Evolutionary conservation across 2,113 vertebrate species (phyloP), one percentile per base, ranked within the genome.

Genomic region (Arizona elegans): DNA sequence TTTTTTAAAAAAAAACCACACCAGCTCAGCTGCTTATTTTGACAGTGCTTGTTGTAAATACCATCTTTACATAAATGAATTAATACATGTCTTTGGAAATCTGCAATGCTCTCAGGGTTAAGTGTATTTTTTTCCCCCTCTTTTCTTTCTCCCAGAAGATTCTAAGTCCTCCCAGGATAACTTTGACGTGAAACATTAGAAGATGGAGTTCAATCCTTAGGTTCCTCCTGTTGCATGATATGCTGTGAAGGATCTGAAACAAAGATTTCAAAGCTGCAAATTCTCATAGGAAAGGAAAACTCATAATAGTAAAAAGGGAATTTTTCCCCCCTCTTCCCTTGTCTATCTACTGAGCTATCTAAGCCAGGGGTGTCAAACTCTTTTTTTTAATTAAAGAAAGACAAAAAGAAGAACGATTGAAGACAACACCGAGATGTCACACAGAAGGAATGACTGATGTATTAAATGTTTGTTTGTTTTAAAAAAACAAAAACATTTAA

Each of bases 41-140:
- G 88, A 93, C 86, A 92, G 90, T 90, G 86, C 91, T 85, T 94
- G 1, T 95, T 94, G 1, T 95, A 95, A 87, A 87, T 89, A 96
- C 93, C 8, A n/a, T 53, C 88, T 92, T 86, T 88, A 21, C 81
- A 50, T n/a, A 91, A 53, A 88, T 3, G 54, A 95, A 95, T 93
- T 91, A 81, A 94, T 15, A 17, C 10, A 26, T 8, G 91, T 75
- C 90, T 87, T 17, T 93, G 88, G 29, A 29, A 0, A n/a, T 52
- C 58, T 0, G 0, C 0, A 11, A 53, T 54, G 19, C 0, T 81
- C 62, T 2, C 26, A 33, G 87, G 29, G 29, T 88, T 58, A 53
- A 13, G 13, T 70, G 62, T 26, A 1, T 90, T 92, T 38, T 8
- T 75, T 19, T 8, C 0, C 5, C 5, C 6, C 23, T 55, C 54